These are phyloP conservation scores for Temnothorax nylanderi DNA, from an alignment of 1,140 invertebrate species.

Conservation along the genomic window DNA sequence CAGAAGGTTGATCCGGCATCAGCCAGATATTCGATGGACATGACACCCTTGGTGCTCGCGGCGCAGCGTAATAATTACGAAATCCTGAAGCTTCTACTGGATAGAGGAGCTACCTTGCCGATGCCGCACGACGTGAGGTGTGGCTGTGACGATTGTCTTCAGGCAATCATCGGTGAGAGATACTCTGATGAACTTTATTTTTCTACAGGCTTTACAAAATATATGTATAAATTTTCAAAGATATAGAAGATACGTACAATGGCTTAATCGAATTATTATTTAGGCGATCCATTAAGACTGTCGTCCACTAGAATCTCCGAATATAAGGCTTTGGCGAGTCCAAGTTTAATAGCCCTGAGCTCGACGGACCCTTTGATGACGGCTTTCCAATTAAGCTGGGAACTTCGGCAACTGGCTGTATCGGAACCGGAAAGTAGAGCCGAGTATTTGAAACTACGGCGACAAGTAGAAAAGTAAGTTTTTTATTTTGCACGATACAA, in stretches of 20 bases:
- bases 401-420: conserved; percentile 91
- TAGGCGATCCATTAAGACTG: conserved; percentile 91
- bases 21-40: conserved; percentile 95
- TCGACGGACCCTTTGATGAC: conserved; percentile 94
- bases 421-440: conserved; percentile 93
- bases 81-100: conserved; percentile 96
- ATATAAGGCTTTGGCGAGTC: conserved; percentile 96
- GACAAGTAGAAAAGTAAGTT: conserved; percentile 91
- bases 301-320: conserved; percentile 96
- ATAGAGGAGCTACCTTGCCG: conserved; percentile 94
- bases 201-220: not conserved
- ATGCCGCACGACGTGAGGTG: conserved; percentile 96
- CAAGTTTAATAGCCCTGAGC: conserved; percentile 94
- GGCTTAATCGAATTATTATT: not conserved
- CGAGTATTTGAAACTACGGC: conserved; percentile 92
- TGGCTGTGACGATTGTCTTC: conserved; percentile 92
- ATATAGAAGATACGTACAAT: conserved; percentile 7
- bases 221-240: not conserved
- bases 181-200: not conserved
- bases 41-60: conserved; percentile 96
- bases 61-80: conserved; percentile 98
- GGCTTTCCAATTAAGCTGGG: conserved; percentile 94
- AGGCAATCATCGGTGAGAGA: conserved; percentile 88
- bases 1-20: conserved; percentile 93
- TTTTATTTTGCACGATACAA: not conserved